Evolutionary conservation across 2,797 vertebrate species (phyloP).

Genomic region (Acrossocheilus fasciatus): DNA sequence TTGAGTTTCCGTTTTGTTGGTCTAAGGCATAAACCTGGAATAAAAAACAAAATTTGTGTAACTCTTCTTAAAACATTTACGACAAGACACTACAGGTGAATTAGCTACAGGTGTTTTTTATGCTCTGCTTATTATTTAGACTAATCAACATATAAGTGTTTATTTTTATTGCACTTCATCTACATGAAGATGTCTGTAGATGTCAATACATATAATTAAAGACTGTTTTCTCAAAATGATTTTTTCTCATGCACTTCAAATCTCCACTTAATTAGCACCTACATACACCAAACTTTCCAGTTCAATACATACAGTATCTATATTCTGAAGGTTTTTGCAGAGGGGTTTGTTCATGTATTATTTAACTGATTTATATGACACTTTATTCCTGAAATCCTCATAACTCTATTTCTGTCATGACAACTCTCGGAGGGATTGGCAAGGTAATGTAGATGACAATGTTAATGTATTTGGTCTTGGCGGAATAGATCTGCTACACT

Average conservation of each 20-base stretch:
- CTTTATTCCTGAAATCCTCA: background rate
- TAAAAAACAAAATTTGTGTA: conserved; percentile 10
- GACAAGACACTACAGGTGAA: background rate
- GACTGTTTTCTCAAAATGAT: no score
- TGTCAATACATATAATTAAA: background rate
- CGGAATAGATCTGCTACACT: no score
- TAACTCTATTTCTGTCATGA: background rate
- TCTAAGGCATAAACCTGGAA: conserved; percentile 83
- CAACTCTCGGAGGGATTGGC: no score
- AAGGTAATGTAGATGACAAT: no score
- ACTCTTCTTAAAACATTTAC: background rate
- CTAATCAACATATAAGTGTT: background rate
- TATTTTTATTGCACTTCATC: background rate
- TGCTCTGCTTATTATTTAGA: background rate
- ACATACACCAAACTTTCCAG: background rate
- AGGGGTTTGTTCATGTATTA: background rate
- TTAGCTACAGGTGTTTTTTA: background rate
- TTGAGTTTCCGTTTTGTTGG: conserved; percentile 55
- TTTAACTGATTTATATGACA: background rate
- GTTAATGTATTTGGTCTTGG: no score
- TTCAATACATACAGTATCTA: background rate
- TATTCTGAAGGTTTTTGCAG: background rate
- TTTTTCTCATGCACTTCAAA: background rate
- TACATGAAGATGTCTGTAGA: background rate
- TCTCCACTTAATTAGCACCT: background rate